These are phyloP conservation scores for Steatornis caripensis DNA, from an alignment of 2,113 vertebrate genomes.

Conservation along the genomic window DNA sequence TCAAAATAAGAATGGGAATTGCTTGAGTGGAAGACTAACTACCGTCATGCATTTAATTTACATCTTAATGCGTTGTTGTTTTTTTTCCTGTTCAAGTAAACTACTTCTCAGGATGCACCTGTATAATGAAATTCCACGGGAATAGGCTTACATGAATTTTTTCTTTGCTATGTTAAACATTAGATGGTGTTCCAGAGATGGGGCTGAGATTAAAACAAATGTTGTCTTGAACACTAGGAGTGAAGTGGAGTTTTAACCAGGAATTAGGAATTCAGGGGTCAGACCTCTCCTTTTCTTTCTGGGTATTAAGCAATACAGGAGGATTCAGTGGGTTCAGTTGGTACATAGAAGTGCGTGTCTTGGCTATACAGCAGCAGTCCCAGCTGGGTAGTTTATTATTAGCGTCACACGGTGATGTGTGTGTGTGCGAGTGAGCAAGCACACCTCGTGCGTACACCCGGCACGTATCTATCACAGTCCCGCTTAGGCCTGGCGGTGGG, in stretches of 20 bases:
- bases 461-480: neutral
- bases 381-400: neutral
- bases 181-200: neutral
- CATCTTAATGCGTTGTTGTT: constrained; percentile 16
- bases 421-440: neutral
- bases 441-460: neutral
- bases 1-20: neutral
- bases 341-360: neutral
- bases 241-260: neutral
- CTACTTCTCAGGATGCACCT: constrained; percentile 5
- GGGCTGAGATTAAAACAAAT: neutral
- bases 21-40: neutral
- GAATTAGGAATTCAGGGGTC: neutral
- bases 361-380: neutral
- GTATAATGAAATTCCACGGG: neutral
- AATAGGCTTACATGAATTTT: neutral
- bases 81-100: constrained; percentile 1
- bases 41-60: constrained; percentile 8
- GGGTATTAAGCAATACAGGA: neutral
- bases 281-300: neutral
- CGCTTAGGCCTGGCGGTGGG: neutral
- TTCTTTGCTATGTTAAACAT: neutral
- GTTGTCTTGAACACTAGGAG: neutral
- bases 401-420: neutral
- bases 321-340: neutral